Evolutionary conservation across 2,888 invertebrate genomes (phyloP).

Genomic region (Trichopoda pennipes): DNA sequence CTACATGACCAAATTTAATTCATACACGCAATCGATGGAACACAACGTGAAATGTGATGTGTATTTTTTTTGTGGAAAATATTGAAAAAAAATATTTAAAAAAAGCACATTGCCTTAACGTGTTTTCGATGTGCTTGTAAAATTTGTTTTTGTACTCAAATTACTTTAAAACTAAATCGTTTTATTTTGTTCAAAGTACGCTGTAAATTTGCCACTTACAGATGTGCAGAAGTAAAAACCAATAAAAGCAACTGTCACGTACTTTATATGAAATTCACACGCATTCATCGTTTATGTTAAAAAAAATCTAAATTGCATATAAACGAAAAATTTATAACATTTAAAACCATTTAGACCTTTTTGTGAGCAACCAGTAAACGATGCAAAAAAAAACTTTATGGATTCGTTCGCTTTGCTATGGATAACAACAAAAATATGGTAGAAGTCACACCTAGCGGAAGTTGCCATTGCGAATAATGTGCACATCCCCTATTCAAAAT

Average conservation of each 20-base stretch:
- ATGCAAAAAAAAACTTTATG: background rate
- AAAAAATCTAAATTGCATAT: slow-evolving; percentile 23
- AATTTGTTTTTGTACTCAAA: background rate
- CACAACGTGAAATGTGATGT: no score
- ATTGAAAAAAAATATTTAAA: no score
- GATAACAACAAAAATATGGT: no score
- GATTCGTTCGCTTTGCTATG: no score
- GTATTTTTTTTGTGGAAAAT: no score
- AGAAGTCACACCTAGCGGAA: slow-evolving; percentile 36
- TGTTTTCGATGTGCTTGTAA: background rate
- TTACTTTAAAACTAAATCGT: slow-evolving; percentile 11
- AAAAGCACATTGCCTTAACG: background rate
- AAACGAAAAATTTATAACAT: slow-evolving; percentile 16
- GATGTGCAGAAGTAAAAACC: background rate
- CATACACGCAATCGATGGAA: no score
- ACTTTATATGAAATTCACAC: slow-evolving; percentile 24
- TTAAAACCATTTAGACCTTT: slow-evolving; percentile 36
- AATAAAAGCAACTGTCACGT: slow-evolving; percentile 44
- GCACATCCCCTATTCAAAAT: slow-evolving; percentile 23
- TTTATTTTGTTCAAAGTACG: background rate
- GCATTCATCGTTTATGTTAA: slow-evolving; percentile 12
- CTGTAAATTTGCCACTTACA: no score
- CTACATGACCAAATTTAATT: no score
- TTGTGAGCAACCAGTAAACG: background rate
- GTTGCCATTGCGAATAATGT: slow-evolving; percentile 15